A percentile compares a stretch with the other conserved stretches of the same genome.
These are phyloP conservation scores for Polia nebulosa DNA, from an alignment of 2,888 invertebrate genomes.

Conservation along the genomic window DNA sequence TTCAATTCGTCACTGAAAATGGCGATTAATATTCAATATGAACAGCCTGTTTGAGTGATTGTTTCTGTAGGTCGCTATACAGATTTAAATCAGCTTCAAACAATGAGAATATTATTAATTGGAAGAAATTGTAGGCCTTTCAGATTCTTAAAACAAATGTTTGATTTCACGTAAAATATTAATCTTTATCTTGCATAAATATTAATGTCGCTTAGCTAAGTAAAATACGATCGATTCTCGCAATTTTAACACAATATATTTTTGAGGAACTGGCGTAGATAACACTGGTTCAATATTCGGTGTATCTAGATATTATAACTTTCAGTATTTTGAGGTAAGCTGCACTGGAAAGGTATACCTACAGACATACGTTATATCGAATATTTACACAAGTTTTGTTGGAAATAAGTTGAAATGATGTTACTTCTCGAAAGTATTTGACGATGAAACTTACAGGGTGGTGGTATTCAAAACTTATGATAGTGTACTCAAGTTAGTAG, in stretches of 20 bases:
- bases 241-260: constrained; percentile 39
- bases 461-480: constrained; percentile 49
- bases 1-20: constrained; percentile 88
- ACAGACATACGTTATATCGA: no score
- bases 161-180: constrained; percentile 80
- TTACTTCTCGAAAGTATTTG: constrained; percentile 44
- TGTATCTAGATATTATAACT: neutral
- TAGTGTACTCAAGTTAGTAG: constrained; percentile 51
- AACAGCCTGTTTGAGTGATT: constrained; percentile 90
- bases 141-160: constrained; percentile 79
- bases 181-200: constrained; percentile 73
- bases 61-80: constrained; percentile 81
- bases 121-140: constrained; percentile 79
- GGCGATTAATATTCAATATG: constrained; percentile 90
- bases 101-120: constrained; percentile 83
- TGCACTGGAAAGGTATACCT: neutral
- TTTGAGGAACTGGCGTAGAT: constrained; percentile 16
- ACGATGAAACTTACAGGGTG: constrained; percentile 32
- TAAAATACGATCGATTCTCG: constrained; percentile 52
- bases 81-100: constrained; percentile 79
- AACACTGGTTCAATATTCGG: constrained; percentile 12
- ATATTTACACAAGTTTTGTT: neutral
- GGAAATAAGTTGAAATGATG: constrained; percentile 29
- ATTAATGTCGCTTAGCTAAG: constrained; percentile 57
- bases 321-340: neutral